Evolutionary conservation across 2,888 invertebrate genomes (phyloP), one percentile per base, ranked within the genome.

Genomic region (Hydriomena furcata): DNA sequence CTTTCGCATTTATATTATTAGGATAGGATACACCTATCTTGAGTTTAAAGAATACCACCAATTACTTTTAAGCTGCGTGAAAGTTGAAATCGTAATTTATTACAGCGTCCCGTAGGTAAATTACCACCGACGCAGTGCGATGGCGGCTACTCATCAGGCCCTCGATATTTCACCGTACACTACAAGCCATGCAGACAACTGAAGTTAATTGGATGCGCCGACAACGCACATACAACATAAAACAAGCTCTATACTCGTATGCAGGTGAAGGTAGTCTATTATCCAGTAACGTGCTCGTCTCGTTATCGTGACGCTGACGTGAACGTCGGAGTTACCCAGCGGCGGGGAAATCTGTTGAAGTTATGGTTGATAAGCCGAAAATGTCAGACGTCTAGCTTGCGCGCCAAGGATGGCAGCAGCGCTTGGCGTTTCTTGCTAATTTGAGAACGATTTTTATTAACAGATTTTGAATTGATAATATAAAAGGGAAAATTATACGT

Each of bases 151-250:
- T 79, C 81, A 75, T 82, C 79, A 79, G 68, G 71, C 74, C 67
- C 78, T 84, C 80, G 81, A 84, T 85, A 83, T 81, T 81, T 81
- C 80, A 79, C 71, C 68, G 76, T 72, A 72, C 78, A 82, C 82
- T 82, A 82, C 82, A 76, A 79, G 77, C 79, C 73, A 69, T 73
- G 78, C 70, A 64, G 79, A 78, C 84, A 78, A 77, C 79, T 75
- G 80, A 76, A 80, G 84, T 83, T 87, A 87, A 87, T 87, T 87
- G 86, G 84, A 86, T 81, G 82, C 84, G 69, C 76, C 67, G 65
- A 70, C 78, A 68, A 63, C 73, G 68, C 66, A 71, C 68, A 42
- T 41, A 32, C 6, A 42, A 34, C 34, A 82, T 84, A 81, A 80
- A 84, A 77, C 73, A 74, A 71, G 58, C 60, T 21, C 28, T 46